Conservation (phyloP, 2,113 vertebrate genomes). For the Todiramphus saurophagus region DNA sequence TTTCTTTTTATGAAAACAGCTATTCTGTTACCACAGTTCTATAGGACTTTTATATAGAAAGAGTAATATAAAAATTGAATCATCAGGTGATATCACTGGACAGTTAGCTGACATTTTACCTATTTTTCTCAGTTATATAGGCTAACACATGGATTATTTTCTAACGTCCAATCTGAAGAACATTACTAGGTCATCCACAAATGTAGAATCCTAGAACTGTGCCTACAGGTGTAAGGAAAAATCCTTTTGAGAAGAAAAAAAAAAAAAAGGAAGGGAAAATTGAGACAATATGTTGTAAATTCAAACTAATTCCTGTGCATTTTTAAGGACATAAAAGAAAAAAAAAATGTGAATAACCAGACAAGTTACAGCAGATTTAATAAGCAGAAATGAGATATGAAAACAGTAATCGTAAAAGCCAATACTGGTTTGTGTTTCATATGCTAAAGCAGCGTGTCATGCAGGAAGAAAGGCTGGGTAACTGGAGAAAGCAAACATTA, state of each 20-base stretch:
- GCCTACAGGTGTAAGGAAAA: background rate
- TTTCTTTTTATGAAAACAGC: background rate
- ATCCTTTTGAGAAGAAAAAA: background rate
- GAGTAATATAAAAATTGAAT: background rate
- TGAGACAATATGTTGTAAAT: accelerated
- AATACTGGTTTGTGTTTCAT: background rate
- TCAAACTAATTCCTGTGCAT: background rate
- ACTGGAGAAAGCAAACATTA: background rate
- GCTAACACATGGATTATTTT: background rate
- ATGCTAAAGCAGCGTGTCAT: background rate
- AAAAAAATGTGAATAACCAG: background rate
- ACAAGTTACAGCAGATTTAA: background rate
- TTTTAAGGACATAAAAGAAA: background rate
- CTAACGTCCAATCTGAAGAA: background rate
- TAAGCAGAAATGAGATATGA: background rate
- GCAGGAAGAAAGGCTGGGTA: background rate
- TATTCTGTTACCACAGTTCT: background rate
- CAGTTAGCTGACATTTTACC: background rate
- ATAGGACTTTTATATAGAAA: background rate
- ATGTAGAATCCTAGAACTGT: background rate
- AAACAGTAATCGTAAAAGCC: background rate
- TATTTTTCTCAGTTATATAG: background rate
- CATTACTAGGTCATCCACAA: background rate
- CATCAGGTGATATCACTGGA: background rate
- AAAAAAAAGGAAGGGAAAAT: background rate